Conservation (phyloP, 2,888 invertebrate genomes). For the Tetragnatha montana region DNA sequence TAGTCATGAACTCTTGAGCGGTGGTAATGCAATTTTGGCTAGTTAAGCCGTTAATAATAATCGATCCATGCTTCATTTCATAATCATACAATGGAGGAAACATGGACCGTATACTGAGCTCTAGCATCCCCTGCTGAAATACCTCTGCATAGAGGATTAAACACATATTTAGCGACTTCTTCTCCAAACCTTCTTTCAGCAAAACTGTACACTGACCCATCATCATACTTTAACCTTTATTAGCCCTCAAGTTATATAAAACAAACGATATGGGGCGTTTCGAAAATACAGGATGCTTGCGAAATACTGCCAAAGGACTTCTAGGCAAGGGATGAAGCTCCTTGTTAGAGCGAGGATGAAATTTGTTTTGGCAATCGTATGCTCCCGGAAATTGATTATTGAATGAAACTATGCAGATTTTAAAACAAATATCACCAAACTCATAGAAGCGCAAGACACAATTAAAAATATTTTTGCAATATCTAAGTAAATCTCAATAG, state of each 20-base stretch:
- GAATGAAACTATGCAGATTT: too few relatives aligned
- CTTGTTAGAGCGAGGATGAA: slow-evolving; percentile 86
- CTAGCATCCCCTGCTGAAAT: slow-evolving; percentile 94
- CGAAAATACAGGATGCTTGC: slow-evolving; percentile 83
- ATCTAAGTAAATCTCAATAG: too few relatives aligned
- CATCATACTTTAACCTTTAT: slow-evolving; percentile 76
- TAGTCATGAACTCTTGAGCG: slow-evolving; percentile 9
- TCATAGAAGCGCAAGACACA: too few relatives aligned
- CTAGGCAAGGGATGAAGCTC: slow-evolving; percentile 84
- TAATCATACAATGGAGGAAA: slow-evolving; percentile 86
- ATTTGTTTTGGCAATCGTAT: slow-evolving; percentile 82
- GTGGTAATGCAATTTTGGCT: slow-evolving; percentile 74
- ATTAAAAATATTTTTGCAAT: too few relatives aligned
- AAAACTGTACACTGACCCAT: slow-evolving; percentile 92
- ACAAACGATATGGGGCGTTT: slow-evolving; percentile 83
- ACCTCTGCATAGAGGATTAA: slow-evolving; percentile 92
- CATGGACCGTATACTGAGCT: slow-evolving; percentile 91
- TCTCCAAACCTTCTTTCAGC: slow-evolving; percentile 81
- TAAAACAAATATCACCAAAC: too few relatives aligned
- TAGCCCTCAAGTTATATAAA: slow-evolving; percentile 81
- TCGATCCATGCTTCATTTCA: slow-evolving; percentile 89
- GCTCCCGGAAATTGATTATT: slow-evolving; percentile 77
- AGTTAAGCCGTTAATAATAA: slow-evolving; percentile 82
- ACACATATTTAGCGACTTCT: slow-evolving; percentile 86
- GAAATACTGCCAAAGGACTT: slow-evolving; percentile 81